Evolutionary conservation across 2,888 invertebrate species (phyloP).

Genomic region (Laothoe populi): DNA sequence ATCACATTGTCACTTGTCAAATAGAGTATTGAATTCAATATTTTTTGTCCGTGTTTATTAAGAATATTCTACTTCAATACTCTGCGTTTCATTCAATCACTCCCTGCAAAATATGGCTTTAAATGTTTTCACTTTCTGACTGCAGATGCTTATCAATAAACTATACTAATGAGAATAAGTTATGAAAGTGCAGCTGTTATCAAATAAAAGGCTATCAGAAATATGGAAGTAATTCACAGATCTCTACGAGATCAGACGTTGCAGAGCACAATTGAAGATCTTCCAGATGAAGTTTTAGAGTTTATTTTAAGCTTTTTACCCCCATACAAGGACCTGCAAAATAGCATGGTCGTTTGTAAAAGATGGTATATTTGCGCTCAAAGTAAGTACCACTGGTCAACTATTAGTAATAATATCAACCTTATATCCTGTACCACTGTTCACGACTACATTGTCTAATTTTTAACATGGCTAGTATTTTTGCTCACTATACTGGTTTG

Average conservation of each 20-base stretch:
- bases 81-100: too few relatives aligned
- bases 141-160: conserved; percentile 32
- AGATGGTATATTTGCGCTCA: conserved; percentile 93
- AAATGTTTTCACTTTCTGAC: conserved; percentile 44
- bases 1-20: too few relatives aligned
- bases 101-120: too few relatives aligned
- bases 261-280: conserved; percentile 83
- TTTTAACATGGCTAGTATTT: too few relatives aligned
- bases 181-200: conserved; percentile 35
- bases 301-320: conserved; percentile 95
- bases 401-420: conserved; percentile 9
- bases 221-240: conserved; percentile 70
- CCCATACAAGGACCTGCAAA: conserved; percentile 95
- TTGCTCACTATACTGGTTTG: too few relatives aligned
- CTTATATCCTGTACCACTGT: background rate
- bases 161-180: conserved; percentile 35
- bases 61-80: too few relatives aligned
- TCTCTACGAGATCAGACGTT: conserved; percentile 62
- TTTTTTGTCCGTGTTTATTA: too few relatives aligned
- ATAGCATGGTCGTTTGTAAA: conserved; percentile 93
- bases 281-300: conserved; percentile 97
- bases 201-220: conserved; percentile 31
- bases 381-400: conserved; percentile 86
- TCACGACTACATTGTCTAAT: background rate
- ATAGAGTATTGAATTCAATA: too few relatives aligned